These are phyloP conservation scores for Mellilla xanthometata DNA, from an alignment of 2,888 invertebrate species.

Conservation along the genomic window DNA sequence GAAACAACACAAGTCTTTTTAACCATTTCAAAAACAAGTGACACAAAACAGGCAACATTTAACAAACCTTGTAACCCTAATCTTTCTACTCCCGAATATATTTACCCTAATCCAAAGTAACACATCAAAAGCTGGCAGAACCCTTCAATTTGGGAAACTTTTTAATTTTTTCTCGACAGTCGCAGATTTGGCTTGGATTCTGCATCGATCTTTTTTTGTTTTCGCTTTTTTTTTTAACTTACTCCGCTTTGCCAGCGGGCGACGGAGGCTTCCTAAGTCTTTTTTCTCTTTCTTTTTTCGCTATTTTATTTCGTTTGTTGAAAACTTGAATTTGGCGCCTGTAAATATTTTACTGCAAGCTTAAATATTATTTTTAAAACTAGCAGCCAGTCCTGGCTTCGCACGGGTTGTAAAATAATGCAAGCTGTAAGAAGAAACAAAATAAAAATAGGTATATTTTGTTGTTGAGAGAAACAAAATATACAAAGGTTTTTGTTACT, in stretches of 20 bases:
- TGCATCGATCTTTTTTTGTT: constrained; percentile 27
- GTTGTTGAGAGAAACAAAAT: too few relatives aligned
- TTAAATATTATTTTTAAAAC: too few relatives aligned
- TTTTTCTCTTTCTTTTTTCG: constrained; percentile 9
- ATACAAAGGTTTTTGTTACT: too few relatives aligned
- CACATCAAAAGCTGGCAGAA: constrained; percentile 4
- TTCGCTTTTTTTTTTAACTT: constrained; percentile 35
- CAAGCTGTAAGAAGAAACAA: too few relatives aligned
- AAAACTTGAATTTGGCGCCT: constrained; percentile 15
- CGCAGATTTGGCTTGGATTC: constrained; percentile 32
- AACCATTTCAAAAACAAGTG: too few relatives aligned
- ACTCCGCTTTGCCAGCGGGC: constrained; percentile 27
- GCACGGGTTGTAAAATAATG: too few relatives aligned
- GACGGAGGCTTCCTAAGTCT: constrained; percentile 25
- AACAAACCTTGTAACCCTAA: too few relatives aligned
- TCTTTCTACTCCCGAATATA: too few relatives aligned
- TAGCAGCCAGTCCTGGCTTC: too few relatives aligned
- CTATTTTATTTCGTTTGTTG: constrained; percentile 6
- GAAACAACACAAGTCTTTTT: too few relatives aligned
- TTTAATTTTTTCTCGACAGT: constrained; percentile 24
- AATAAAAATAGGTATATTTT: too few relatives aligned
- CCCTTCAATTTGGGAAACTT: constrained; percentile 2
- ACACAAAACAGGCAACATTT: too few relatives aligned
- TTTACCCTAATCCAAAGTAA: neutral
- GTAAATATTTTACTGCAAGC: constrained; percentile 16